Base-by-base conservation (phyloP, 2,888 invertebrate genomes). In the Caenorhabditis imperialis region DNA sequence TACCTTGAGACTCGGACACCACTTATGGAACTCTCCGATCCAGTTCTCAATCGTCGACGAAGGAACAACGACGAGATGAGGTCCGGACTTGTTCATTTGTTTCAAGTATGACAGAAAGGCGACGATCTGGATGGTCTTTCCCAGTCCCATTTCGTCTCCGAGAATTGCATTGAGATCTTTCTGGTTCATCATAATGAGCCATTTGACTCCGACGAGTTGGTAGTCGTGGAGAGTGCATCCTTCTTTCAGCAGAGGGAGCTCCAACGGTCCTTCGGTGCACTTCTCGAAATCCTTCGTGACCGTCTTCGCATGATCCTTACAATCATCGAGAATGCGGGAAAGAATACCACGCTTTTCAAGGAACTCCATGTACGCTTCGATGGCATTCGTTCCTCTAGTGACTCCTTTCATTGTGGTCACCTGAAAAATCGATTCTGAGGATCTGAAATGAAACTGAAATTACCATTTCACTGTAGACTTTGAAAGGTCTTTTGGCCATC, bases 131-230 rank as follows among this genome's bases (percentile, higher is more conserved):
- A 96, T 92, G 0, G 96, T 96, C 90, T 96, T 96, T 4, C 95
- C 95, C 2, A 96, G 90, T 0, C 95, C 95, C 97, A 98, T 98
- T 90, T 98, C 97, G 89, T 98, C 97, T 0, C 96, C 97, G 76
- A 98, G 90, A 85, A 98, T 96, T 0, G 95, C 95, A 86, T 96
- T 96, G 42, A 97, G 69, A 5, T 78, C 75, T 38, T 84, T 82
- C 10, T 76, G 50, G 61, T 84, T 70, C 85, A 85, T 85, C 82
- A 83, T 80, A 38, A 84, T 80, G 48, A 85, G 62, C 85, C 85
- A 85, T 51, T 83, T 79, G 27, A 85, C 77, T 7, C 85, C 85
- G 33, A 79, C 72, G 10, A 80, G 57, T 61, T 85, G 85, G 44
- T 85, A 85, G 2, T 78, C 76, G 53, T 84, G 83, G n/a, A 84